Base-by-base conservation (phyloP, 2,888 invertebrate genomes). In the Stegophylla sp. region DNA sequence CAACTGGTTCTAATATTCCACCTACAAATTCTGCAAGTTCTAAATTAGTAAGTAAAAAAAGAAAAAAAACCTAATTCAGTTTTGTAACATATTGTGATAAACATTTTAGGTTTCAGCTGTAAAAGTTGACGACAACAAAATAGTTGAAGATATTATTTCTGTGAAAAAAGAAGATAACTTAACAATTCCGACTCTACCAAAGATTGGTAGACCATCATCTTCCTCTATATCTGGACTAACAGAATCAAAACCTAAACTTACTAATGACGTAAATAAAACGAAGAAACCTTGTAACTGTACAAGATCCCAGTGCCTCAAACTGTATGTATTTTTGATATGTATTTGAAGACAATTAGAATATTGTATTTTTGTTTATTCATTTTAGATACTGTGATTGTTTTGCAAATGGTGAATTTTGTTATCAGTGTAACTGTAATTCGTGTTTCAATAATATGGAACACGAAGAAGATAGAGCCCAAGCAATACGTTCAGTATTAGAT, bases 391-490 rank as follows among this genome's bases (percentile, higher is more conserved):
- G 99, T 88, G 99, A 99, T 87, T 99, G 99, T 87, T 99, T 99
- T 89, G 98, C 99, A 5, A 98, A 98, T 88, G 99, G 98, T 4
- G 98, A 99, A 88, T 99, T 99, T 88, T 99, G 99, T 88, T 93
- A 95, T 87, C 92, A 92, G 87, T 99, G 99, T 88, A 99, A 99
- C 86, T 99, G 99, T 87, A 94, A 92, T 87, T 97, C 97, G 88
- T 99, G 99, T 87, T 95, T 92, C 85, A 99, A 99, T 86, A 98
- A 98, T 88, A 88, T 98, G 84, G 93, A 94, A 82, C 95, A 97
- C 86, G 98, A 99, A 86, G 97, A 96, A 85, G 93, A 97, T 84
- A 88, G 99, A 26, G 96, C 96, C 86, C 91, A 93, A 85, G 98
- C 99, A 10, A 98, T 99, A 74, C 93, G 94, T 84, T 92, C 94